Evolutionary conservation across 2,888 invertebrate genomes (phyloP), one percentile per base, ranked within the genome.

Genomic region (Ormyrus pomaceus): DNA sequence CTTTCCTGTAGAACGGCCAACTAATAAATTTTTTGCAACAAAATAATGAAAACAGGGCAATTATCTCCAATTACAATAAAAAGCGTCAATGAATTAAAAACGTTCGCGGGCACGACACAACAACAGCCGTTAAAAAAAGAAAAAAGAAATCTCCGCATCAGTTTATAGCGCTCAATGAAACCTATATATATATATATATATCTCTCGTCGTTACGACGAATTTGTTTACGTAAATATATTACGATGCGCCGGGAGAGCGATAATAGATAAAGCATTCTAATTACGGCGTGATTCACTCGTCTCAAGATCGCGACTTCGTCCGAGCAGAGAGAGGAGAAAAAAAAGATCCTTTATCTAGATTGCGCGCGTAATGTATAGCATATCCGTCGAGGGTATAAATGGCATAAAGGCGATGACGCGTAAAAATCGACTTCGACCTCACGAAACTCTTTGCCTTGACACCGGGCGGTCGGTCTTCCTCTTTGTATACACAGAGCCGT

Each of bases 261-360:
- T 34, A 34, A 34, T 34, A 34, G 34, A 34, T 34, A 34, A 34
- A 34, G 9, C 58, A 56, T 11, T 59, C 53, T 55, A 79, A 75
- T 79, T 65, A 79, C 34, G 34, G 34, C 2, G 34, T 34, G 34
- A 34, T 34, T 34, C 34, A 34, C 34, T 19, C 62, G 61, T 48
- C 61, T 53, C n/a, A 62, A 68, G 59, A 79, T 50, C 65, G 11
- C 55, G 10, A 50, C 34, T 34, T 6, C 19, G 13, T 50, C 19
- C 8, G 48, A 6, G 4, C 5, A 10, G 45, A 61, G 61, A 6
- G 19, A 19, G 19, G 19, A 34, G 11, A n/a, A 56, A 71, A 61
- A 80, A 61, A 9, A 71, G 53, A 77, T 77, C 72, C 46, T 77
- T 76, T 51, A 80, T 77, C 53, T 46, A 61, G 76, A 80, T 72